Base-by-base conservation (phyloP, 2,888 invertebrate genomes). In the Eilema caniola region DNA sequence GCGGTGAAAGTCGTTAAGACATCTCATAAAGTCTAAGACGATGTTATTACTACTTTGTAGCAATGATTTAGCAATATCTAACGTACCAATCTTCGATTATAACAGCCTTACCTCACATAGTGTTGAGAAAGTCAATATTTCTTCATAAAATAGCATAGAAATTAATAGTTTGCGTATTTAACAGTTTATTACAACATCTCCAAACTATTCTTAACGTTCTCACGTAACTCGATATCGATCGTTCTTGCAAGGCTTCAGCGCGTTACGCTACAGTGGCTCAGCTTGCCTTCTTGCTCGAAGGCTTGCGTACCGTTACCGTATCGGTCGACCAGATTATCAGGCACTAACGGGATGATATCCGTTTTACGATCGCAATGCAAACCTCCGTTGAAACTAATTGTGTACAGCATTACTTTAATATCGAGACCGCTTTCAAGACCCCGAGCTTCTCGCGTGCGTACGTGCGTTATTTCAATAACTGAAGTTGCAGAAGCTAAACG, bases 161-260 rank as follows among this genome's bases (percentile, higher is more conserved):
- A 71, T 73, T 53, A 75, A 67, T 63, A 70, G 67, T 75, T 74
- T 72, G 69, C 16, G 63, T 71, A 73, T 80, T 77, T 75, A 56
- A 56, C 37, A 72, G 62, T 67, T 71, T 77, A 69, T 85, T 69
- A 75, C 81, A 77, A 77, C 77, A 77, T 77, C 76, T 70, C 73
- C 71, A 76, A 79, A 76, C 73, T 70, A 72, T 78, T 79, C 74
- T 77, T 63, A 80, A 70, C 80, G 83, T 88, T 90, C 89, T 84
- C 89, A 90, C 86, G 93, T 90, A 86, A 93, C 84, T 85, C 83
- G 90, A 92, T 92, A 93, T 92, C 89, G 93, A 92, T 90, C 88
- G 89, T 85, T 78, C 85, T 93, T 92, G 89, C 89, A 89, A 89
- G 94, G 93, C 91, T 94, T 94, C 93, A 82, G 85, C 82, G 80